These are phyloP conservation scores for Dexiosoma caninum DNA, from an alignment of 2,888 invertebrate genomes.

Conservation along the genomic window DNA sequence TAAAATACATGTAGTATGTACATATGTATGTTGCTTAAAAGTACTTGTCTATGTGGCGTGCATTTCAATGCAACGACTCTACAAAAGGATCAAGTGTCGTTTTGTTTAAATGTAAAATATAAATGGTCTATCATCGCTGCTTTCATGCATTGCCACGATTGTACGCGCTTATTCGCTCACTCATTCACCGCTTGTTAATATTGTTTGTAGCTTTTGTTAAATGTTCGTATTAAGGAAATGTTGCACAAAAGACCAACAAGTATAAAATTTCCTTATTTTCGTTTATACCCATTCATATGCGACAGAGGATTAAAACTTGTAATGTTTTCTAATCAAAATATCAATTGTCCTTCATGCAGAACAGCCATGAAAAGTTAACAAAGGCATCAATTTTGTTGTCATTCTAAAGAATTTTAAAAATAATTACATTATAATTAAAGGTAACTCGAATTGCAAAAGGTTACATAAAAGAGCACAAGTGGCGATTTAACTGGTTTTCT, in stretches of 20 bases:
- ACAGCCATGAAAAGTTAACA: no score
- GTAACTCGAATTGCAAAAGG: no score
- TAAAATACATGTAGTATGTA: no score
- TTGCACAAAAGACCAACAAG: slow-evolving; percentile 1
- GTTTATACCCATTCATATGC: slow-evolving; percentile 33
- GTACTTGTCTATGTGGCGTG: slow-evolving; percentile 10
- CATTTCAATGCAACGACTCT: slow-evolving; percentile 25
- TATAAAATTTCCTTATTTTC: slow-evolving; percentile 35
- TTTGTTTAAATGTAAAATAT: slow-evolving; percentile 49
- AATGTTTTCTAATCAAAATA: slow-evolving; percentile 37
- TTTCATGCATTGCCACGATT: slow-evolving; percentile 13
- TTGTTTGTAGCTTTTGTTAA: slow-evolving; percentile 34
- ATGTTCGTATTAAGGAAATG: slow-evolving; percentile 18
- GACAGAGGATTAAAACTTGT: slow-evolving; percentile 44
- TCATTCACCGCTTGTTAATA: slow-evolving; percentile 3
- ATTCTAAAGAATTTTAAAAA: no score
- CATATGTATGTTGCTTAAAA: background rate
- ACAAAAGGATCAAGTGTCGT: slow-evolving; percentile 52
- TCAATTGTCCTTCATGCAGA: no score
- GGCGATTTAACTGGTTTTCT: no score
- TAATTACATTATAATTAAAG: no score
- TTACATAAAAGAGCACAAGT: no score
- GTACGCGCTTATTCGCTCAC: background rate
- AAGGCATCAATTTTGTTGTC: no score
- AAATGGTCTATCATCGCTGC: slow-evolving; percentile 14